Evolutionary conservation across 92 coral and sea anemone species (phyloP).

Genomic region (Epizoanthus ramosus): DNA sequence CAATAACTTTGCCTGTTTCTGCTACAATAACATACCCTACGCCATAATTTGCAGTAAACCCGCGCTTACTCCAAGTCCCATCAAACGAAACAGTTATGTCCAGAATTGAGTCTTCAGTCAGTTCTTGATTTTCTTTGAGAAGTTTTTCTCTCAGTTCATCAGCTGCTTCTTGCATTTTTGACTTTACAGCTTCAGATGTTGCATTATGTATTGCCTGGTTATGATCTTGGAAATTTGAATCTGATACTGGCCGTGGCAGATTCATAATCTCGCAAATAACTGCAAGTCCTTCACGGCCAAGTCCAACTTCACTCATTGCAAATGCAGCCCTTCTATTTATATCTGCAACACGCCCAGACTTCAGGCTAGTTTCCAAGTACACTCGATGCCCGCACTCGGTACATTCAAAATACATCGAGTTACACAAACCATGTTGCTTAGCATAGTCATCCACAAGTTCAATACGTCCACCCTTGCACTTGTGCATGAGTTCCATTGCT

Average conservation of each 20-base stretch:
- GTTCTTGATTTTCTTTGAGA: no score
- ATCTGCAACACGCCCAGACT: constrained; percentile 27
- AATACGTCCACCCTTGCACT: constrained; percentile 39
- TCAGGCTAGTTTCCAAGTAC: constrained; percentile 34
- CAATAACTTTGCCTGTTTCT: no score
- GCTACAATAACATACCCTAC: no score
- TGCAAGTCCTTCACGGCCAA: constrained; percentile 55
- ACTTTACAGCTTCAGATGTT: constrained; percentile 15
- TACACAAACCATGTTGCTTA: constrained; percentile 44
- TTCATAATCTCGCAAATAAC: constrained; percentile 43
- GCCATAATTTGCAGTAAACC: no score
- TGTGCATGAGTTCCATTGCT: constrained; percentile 22
- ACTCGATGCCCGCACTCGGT: constrained; percentile 34
- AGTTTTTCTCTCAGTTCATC: no score
- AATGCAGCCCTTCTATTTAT: constrained; percentile 34
- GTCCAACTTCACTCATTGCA: constrained; percentile 47
- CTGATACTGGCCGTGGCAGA: constrained; percentile 41
- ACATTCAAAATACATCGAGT: constrained; percentile 32
- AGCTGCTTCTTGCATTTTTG: no score
- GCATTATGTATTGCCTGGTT: constrained; percentile 29
- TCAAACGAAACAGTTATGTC: no score
- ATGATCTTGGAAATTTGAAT: constrained; percentile 40
- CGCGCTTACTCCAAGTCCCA: no score
- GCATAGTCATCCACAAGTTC: constrained; percentile 21
- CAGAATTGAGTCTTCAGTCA: no score